Conservation (phyloP, 1,140 invertebrate genomes). For the Eumaeus atala region DNA sequence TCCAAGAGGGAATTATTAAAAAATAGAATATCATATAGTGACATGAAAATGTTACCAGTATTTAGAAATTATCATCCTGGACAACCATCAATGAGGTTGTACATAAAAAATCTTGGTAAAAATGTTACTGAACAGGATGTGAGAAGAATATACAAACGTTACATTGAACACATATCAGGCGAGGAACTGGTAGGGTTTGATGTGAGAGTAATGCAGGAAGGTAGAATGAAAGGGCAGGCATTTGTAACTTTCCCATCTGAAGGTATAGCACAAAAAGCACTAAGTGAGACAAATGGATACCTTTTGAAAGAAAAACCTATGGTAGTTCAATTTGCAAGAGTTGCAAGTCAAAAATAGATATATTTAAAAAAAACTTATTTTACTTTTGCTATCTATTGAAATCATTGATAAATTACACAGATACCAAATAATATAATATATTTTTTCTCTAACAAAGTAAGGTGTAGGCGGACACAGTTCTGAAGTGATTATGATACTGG, state of each 20-base stretch:
- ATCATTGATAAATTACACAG: conserved; percentile 13
- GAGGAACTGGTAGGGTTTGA: conserved; percentile 80
- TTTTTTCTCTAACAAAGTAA: too few species aligned
- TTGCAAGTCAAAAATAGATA: conserved; percentile 40
- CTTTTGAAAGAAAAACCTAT: conserved; percentile 91
- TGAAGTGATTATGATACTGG: too few species aligned
- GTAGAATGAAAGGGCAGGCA: conserved; percentile 96
- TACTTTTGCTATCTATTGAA: conserved; percentile 1
- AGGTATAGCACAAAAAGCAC: conserved; percentile 82
- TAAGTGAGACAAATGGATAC: conserved; percentile 92
- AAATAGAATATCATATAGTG: conserved; percentile 82
- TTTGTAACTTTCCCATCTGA: conserved; percentile 87
- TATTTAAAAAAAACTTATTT: conserved; percentile 5
- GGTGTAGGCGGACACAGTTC: too few species aligned
- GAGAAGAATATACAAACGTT: conserved; percentile 85
- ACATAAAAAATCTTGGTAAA: conserved; percentile 95
- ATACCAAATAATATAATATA: neutral
- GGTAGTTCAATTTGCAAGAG: conserved; percentile 91
- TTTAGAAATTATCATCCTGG: conserved; percentile 92
- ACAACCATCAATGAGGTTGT: conserved; percentile 86
- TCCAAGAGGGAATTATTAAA: conserved; percentile 78
- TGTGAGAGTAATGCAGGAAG: conserved; percentile 94
- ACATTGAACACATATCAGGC: conserved; percentile 63
- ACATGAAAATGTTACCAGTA: conserved; percentile 85
- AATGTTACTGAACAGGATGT: conserved; percentile 84